Evolutionary conservation across 2,888 invertebrate genomes (phyloP).

Genomic region (Orthosia gracilis): DNA sequence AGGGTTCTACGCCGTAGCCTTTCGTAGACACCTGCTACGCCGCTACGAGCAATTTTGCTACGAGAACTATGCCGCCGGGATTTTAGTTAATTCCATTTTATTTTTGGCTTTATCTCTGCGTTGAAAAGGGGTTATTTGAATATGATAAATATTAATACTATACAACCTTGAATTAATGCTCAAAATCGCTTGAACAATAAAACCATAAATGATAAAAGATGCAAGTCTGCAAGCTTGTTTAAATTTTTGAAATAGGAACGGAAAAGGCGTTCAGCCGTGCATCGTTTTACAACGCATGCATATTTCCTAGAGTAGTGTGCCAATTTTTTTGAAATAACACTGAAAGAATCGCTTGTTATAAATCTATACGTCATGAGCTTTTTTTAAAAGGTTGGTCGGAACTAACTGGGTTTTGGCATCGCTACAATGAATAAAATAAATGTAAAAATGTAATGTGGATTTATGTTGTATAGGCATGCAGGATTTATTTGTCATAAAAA

Average conservation of each 20-base stretch:
- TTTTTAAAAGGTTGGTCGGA: slow-evolving; percentile 45
- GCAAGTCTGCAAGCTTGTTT: slow-evolving; percentile 17
- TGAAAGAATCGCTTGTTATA: slow-evolving; percentile 48
- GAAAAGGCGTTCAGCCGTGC: slow-evolving; percentile 25
- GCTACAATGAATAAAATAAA: slow-evolving; percentile 44
- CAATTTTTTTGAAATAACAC: slow-evolving; percentile 42
- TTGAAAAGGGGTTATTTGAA: slow-evolving; percentile 30
- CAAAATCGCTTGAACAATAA: neutral
- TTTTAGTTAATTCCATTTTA: slow-evolving; percentile 50
- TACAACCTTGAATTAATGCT: neutral
- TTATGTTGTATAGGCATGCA: neutral
- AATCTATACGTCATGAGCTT: slow-evolving; percentile 43
- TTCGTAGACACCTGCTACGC: slow-evolving; percentile 67
- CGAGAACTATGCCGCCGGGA: slow-evolving; percentile 61
- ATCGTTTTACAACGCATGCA: slow-evolving; percentile 30
- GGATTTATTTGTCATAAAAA: no score
- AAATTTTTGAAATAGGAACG: slow-evolving; percentile 16
- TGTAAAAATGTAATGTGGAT: slow-evolving; percentile 8
- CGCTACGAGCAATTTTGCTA: slow-evolving; percentile 63
- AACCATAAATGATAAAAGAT: slow-evolving; percentile 8
- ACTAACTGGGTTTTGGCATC: slow-evolving; percentile 48
- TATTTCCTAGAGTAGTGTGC: slow-evolving; percentile 43
- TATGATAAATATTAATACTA: slow-evolving; percentile 7
- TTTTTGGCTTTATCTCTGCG: slow-evolving; percentile 39
- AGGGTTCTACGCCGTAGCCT: slow-evolving; percentile 65